phyloP scores from a whole-genome alignment of 2,888 invertebrate species.

The Latheticus oryzae region DNA sequence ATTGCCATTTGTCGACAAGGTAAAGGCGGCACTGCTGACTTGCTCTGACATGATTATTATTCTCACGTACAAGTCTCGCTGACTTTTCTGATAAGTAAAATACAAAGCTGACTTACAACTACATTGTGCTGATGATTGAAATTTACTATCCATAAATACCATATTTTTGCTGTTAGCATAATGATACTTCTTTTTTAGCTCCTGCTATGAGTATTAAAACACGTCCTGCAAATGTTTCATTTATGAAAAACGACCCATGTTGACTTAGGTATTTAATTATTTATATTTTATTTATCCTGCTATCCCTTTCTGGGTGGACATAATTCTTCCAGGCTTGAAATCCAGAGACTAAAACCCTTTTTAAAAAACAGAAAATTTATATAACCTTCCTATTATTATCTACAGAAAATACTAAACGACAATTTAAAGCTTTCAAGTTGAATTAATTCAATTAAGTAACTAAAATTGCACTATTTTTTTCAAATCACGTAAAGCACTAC shows the following conservation, averaged over 20 bases:
- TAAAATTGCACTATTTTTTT: constrained; percentile 1
- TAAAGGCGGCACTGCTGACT: constrained; percentile 44
- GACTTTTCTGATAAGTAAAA: constrained; percentile 42
- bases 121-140: constrained; percentile 23
- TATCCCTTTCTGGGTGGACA: constrained; percentile 39
- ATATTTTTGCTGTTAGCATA: too few relatives aligned
- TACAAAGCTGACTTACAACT: constrained; percentile 26
- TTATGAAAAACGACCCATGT: constrained; percentile 38
- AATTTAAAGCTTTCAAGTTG: not conserved
- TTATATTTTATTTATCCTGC: constrained; percentile 42
- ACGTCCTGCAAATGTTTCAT: constrained; percentile 35
- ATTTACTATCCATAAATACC: constrained; percentile 33
- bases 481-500: constrained; percentile 21
- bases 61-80: constrained; percentile 39
- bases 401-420: too few relatives aligned
- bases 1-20: constrained; percentile 41
- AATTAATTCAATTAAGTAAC: not conserved
- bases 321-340: constrained; percentile 38
- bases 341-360: constrained; percentile 22
- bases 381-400: too few relatives aligned
- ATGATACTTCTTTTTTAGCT: too few relatives aligned
- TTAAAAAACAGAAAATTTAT: constrained; percentile 34
- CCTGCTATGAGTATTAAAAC: too few relatives aligned
- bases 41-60: constrained; percentile 43
- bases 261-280: constrained; percentile 42